Base-by-base conservation (phyloP, 23 tunicate species). In the Oikopleura albicans region DNA sequence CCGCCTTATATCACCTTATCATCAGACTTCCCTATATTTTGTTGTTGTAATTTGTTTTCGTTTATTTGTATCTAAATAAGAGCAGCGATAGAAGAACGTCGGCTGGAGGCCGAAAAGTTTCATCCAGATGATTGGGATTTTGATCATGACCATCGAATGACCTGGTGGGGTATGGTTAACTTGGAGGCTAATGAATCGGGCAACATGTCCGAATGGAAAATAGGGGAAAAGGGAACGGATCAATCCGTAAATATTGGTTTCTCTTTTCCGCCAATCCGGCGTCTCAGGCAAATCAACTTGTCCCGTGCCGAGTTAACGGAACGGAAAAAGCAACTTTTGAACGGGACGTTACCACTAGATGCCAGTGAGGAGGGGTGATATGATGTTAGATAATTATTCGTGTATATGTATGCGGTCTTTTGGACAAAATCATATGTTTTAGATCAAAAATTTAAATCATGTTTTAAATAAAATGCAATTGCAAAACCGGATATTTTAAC, bases 71-170 rank as follows among this genome's bases (percentile, higher is more conserved):
- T n/a, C 22, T 12, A 71, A 12, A 22, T 29, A 22, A 71, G 79
- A 71, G 79, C 79, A 16, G 79, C 79, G 37, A 2, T 71, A 2
- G 79, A 71, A 2, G 79, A 16, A 71, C 27, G 79, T 2, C 34
- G 35, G 31, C 4, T 12, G 31, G 36, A 71, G 31, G 4, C 35
- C 79, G 79, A 71, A 71, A 71, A 29, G 4, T 71, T 12, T 37
- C 79, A 71, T 71, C 79, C 79, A 16, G 79, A 16, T 16, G 79
- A 71, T 29, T 71, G 79, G 79, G 79, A 71, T 29, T 71, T 71
- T 31, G 79, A 71, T 31, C 35, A 71, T 71, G 79, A 71, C 37
- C 79, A 71, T 37, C 79, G 79, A 71, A 71, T 71, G 34, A 71
- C 79, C 35, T 71, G 79, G 79, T 71, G 27, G 27, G 79, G 79